Evolutionary conservation across 2,888 invertebrate species (phyloP), one percentile per base, ranked within the genome.

Genomic region (Melanargia galathea): DNA sequence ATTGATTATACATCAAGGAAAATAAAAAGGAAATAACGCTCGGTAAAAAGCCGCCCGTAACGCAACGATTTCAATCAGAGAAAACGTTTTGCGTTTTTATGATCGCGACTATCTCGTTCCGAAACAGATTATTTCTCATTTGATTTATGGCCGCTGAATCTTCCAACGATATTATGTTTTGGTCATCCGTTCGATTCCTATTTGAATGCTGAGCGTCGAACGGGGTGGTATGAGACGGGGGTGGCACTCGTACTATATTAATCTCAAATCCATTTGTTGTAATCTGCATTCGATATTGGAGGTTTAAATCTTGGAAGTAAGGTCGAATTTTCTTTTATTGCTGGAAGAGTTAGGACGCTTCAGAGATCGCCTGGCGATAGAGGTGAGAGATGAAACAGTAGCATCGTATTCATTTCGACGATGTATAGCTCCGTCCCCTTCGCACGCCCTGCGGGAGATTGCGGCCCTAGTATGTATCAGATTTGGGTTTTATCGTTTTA

Each of bases 51-150:
- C 80, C 80, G 80, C 78, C 79, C 70, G 78, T 78, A 82, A 80
- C 83, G 83, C 81, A 85, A 84, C 88, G 85, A 89, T 91, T 91
- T 90, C 90, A 91, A 90, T 91, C 90, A 89, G 88, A 86, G 89
- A 85, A 90, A 91, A 87, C 90, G 90, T 84, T 91, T 90, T 87
- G 90, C 90, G 90, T 90, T 91, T 90, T 91, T 91, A 91, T 87
- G 86, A 84, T 84, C 86, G 82, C 87, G 89, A 90, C 90, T 89
- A 90, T 92, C 88, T 87, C 90, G 86, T 86, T 84, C 89, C 88
- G 87, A 88, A 88, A 92, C 90, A 92, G 92, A 92, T 92, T 92
- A 92, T 92, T 92, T 86, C 92, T 92, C 91, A 92, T 92, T 91
- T 92, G 92, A 92, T 92, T 92, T 92, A 92, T 92, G 90, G 84